phyloP scores from a whole-genome alignment of 2,888 invertebrate species.

The Dorcus hopei region DNA sequence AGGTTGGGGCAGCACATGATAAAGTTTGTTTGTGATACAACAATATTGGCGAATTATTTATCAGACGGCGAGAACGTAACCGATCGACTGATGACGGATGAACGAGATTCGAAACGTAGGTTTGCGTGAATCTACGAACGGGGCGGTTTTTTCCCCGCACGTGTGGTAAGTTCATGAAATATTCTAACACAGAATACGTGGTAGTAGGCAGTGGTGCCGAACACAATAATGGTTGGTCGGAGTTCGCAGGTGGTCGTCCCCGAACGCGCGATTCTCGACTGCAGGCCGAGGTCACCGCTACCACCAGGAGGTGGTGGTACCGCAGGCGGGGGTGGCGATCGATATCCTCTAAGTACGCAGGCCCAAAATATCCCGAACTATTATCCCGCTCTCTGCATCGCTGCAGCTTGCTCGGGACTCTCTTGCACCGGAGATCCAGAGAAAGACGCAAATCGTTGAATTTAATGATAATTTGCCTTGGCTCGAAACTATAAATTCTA shows the following conservation, averaged over 20 bases:
- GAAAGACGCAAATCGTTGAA: no score
- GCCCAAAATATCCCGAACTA: constrained; percentile 13
- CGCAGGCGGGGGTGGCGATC: constrained; percentile 50
- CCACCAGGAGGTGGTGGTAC: constrained; percentile 51
- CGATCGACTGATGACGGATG: no score
- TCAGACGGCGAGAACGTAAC: no score
- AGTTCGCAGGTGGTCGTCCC: constrained; percentile 46
- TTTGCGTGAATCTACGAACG: neutral
- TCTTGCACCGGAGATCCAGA: neutral
- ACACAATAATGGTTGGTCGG: constrained; percentile 52
- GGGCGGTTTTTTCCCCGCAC: neutral
- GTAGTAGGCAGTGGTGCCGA: constrained; percentile 50
- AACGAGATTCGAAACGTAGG: no score
- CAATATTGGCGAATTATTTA: no score
- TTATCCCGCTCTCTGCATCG: constrained; percentile 12
- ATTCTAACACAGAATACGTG: constrained; percentile 7
- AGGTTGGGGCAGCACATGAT: no score
- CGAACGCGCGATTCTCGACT: constrained; percentile 49
- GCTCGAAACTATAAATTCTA: no score
- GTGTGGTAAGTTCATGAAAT: neutral
- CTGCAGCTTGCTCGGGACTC: constrained; percentile 6
- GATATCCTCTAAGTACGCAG: constrained; percentile 31
- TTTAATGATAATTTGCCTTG: no score
- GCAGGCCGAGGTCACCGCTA: constrained; percentile 52
- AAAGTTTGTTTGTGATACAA: no score